Evolutionary conservation across 2,113 vertebrate species (phyloP).

Genomic region (Craseonycteris thonglongyai): DNA sequence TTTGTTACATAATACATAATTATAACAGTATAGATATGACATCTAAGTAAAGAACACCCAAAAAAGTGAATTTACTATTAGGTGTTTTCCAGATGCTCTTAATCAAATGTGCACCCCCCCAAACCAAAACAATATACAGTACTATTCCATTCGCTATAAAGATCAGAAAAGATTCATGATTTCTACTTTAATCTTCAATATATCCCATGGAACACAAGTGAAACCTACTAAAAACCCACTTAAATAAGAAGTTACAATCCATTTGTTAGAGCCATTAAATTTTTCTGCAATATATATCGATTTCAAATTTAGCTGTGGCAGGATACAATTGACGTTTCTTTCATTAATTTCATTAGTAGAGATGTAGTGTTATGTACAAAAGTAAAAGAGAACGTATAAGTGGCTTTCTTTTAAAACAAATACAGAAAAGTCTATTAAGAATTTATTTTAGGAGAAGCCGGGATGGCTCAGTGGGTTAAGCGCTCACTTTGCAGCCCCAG

Average conservation of each 20-base stretch:
- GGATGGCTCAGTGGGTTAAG: too few relatives aligned
- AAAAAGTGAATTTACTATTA: not conserved
- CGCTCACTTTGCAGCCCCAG: too few relatives aligned
- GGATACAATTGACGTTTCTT: not conserved
- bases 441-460: too few relatives aligned
- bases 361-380: not conserved
- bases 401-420: not conserved
- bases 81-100: not conserved
- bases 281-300: slow-evolving; percentile 3
- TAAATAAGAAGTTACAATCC: slow-evolving; percentile 9
- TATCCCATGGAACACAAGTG: not conserved
- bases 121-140: not conserved
- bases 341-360: slow-evolving; percentile 3
- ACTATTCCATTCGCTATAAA: not conserved
- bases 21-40: not conserved
- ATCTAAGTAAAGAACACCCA: not conserved
- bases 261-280: not conserved
- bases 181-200: slow-evolving; percentile 25
- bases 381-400: not conserved
- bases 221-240: slow-evolving; percentile 26
- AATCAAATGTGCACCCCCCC: not conserved
- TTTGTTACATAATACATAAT: not conserved
- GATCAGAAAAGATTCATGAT: not conserved
- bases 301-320: slow-evolving; percentile 11
- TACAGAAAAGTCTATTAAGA: not conserved